Percentiles rank a stretch among this genome's conserved stretches.
phyloP scores from a whole-genome alignment of 1,140 invertebrate species.

The Carposina sasakii region DNA sequence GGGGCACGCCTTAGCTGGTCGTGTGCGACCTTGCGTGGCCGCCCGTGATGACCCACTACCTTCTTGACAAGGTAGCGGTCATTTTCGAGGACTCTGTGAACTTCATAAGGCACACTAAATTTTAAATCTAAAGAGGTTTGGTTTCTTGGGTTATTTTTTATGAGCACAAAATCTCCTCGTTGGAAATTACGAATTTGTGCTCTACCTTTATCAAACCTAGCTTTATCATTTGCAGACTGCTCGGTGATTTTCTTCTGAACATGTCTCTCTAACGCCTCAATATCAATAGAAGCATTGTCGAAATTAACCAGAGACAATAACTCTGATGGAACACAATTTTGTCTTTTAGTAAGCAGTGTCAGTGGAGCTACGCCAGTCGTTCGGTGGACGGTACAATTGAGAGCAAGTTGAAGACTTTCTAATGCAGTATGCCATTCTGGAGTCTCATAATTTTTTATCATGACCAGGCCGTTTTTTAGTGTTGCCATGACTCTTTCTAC shows the following conservation, averaged over 20 bases:
- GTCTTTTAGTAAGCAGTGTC: too few species aligned
- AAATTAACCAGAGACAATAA: conserved; percentile 16
- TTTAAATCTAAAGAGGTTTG: conserved; percentile 21
- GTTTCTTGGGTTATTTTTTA: conserved; percentile 26
- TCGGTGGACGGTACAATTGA: conserved; percentile 2
- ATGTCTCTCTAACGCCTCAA: conserved; percentile 5
- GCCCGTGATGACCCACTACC: conserved; percentile 16
- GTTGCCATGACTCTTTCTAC: conserved; percentile 12
- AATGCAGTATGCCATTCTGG: too few species aligned
- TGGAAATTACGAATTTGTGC: conserved; percentile 20
- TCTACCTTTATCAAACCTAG: conserved; percentile 13
- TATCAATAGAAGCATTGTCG: conserved; percentile 10
- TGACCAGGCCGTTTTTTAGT: conserved; percentile 9
- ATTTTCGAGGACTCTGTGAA: conserved; percentile 19
- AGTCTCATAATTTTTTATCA: conserved; percentile 17
- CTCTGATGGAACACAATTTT: conserved; percentile 23
- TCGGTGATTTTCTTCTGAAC: conserved; percentile 12
- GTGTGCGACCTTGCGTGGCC: conserved; percentile 25
- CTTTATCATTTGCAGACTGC: conserved; percentile 9
- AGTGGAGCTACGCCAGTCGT: too few species aligned
- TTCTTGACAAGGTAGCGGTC: conserved; percentile 25
- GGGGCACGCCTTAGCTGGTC: conserved; percentile 25
- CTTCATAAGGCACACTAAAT: conserved; percentile 21
- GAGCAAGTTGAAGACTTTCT: conserved; percentile 1
- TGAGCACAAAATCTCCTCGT: conserved; percentile 23